Conservation (phyloP, 2,797 vertebrate genomes). For the Rhinogobio ventralis region DNA sequence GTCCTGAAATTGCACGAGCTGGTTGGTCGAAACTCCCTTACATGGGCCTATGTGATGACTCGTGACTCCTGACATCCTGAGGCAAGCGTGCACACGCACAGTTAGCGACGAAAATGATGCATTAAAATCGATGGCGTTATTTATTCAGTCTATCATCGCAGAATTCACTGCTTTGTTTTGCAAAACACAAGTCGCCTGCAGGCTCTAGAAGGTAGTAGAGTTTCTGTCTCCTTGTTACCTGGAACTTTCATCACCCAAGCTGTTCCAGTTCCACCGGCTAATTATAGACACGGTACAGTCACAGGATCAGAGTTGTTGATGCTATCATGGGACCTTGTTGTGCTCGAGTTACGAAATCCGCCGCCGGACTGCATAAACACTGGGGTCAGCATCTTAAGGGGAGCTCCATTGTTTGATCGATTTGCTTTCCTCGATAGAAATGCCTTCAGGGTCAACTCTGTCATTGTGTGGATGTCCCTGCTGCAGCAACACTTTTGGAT, state of each 20-base stretch:
- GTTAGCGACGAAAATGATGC: background rate
- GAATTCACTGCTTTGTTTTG: background rate
- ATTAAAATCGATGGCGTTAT: background rate
- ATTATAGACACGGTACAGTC: conserved; percentile 58
- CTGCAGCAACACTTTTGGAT: background rate
- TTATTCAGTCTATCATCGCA: background rate
- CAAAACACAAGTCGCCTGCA: background rate
- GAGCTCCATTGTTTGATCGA: background rate
- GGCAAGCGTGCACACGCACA: background rate
- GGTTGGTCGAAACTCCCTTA: background rate
- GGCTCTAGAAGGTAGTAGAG: conserved; percentile 43
- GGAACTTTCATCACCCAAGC: conserved; percentile 61
- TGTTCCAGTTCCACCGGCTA: conserved; percentile 59
- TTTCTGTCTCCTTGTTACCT: conserved; percentile 58
- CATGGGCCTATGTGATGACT: background rate
- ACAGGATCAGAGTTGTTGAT: conserved; percentile 63
- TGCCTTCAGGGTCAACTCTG: no score
- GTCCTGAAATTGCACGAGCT: background rate
- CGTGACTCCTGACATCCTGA: background rate
- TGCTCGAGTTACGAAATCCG: conserved; percentile 46
- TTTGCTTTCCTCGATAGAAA: background rate
- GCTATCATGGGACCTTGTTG: conserved; percentile 50
- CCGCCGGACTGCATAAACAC: conserved; percentile 18
- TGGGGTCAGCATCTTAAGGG: conserved; percentile 28
- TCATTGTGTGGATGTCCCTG: background rate